Base-by-base conservation (phyloP, 2,113 vertebrate species). In the rat (Rattus norvegicus) region DNA sequence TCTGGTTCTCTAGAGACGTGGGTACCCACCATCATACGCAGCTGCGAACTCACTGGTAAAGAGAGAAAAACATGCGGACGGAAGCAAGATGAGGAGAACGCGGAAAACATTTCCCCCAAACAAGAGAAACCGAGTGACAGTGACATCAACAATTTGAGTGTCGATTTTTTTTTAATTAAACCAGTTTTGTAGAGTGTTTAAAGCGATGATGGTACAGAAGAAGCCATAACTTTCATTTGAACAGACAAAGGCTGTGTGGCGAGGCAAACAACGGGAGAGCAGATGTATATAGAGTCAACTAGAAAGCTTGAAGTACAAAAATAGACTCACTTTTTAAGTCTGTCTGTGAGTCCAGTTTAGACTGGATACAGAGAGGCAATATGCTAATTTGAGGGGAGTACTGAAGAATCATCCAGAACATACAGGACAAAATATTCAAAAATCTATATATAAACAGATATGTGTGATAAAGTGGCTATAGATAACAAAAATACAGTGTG, bases 211-310 rank as follows among this genome's bases (percentile, higher is more conserved):
- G 11, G 43, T 22, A 75, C 61, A 92, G 85, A 76, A 80, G 7
- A 86, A 80, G 91, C 14, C 65, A 72, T 67, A 83, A 70, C 24
- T 47, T 84, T 92, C 36, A 59, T 86, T 91, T 94, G 88, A 94
- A 88, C 65, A 89, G 19, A 81, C 8, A 47, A 95, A 61, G 17
- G 59, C 67, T 28, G 61, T 86, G 5, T 94, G 14, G 63, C 88
- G 56, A 76, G 22, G 33, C 47, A 54, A 94, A 19, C 92, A 88
- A 79, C 26, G 47, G 76, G 91, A 88, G 67, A 93, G 24, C 10
- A 75, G 65, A 28, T 63, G 26, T 75, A 76, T 61, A 63, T 20
- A n/a, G 93, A 85, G 69, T 47, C 76, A 73, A 67, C 47, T n/a
- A 81, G 17, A 92, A 87, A 87, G 8, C 19, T 59, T 54, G 13